phyloP scores from a whole-genome alignment of 1,140 invertebrate genomes.

The Drosophila sechellia region DNA sequence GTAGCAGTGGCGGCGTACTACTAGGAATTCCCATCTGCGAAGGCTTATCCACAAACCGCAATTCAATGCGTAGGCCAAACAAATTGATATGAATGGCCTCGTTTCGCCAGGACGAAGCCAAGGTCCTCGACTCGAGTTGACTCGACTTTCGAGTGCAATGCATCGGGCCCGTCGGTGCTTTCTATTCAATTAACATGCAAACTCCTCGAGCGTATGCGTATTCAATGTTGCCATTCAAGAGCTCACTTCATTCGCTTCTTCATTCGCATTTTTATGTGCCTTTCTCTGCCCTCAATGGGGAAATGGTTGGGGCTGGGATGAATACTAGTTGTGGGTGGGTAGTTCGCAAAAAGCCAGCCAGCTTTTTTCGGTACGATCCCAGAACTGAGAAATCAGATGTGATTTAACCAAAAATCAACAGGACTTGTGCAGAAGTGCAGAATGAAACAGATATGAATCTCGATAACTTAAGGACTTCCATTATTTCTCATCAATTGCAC shows the following conservation, averaged over 20 bases:
- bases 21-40: constrained; percentile 30
- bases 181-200: constrained; percentile 81
- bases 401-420: not conserved
- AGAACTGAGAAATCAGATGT: no score
- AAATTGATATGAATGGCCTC: constrained; percentile 71
- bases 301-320: not conserved
- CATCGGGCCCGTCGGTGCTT: constrained; percentile 59
- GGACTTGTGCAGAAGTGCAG: not conserved
- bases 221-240: constrained; percentile 68
- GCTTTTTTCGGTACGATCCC: no score
- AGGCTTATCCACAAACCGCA: constrained; percentile 71
- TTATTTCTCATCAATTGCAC: constrained; percentile 49
- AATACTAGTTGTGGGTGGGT: not conserved
- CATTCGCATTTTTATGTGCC: constrained; percentile 38
- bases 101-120: constrained; percentile 37
- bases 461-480: constrained; percentile 13
- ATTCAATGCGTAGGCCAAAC: constrained; percentile 75
- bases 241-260: constrained; percentile 27
- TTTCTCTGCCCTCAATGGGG: constrained; percentile 15
- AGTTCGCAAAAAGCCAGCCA: not conserved
- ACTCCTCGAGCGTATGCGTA: constrained; percentile 57
- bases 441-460: no score
- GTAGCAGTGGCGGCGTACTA: constrained; percentile 14
- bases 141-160: constrained; percentile 60
- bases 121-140: constrained; percentile 39